phyloP scores from a whole-genome alignment of 2,888 invertebrate species.

The Bugulina stolonifera region DNA sequence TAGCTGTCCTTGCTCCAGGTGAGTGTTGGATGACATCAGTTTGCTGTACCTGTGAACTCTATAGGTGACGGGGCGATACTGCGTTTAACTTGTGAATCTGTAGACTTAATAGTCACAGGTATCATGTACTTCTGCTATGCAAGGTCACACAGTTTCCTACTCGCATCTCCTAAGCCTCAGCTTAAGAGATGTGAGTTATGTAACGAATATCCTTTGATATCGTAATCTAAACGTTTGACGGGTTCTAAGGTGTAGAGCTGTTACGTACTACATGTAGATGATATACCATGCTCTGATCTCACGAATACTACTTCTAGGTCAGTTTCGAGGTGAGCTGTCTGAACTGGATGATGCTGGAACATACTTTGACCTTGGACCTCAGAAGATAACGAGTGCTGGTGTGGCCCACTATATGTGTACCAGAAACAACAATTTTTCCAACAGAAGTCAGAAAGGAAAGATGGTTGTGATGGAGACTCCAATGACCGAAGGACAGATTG shows the following conservation, averaged over 20 bases:
- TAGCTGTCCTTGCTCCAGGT: conserved; percentile 45
- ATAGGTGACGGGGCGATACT: neutral
- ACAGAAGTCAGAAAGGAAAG: conserved; percentile 51
- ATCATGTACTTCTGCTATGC: neutral
- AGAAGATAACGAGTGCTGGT: conserved; percentile 39
- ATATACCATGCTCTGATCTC: neutral
- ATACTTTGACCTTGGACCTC: conserved; percentile 49
- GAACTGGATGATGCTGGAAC: conserved; percentile 50
- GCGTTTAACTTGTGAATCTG: neutral
- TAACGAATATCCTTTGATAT: no score
- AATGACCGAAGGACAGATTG: conserved; percentile 35
- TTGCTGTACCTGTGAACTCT: neutral
- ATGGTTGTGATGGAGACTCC: conserved; percentile 35
- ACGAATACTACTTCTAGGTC: conserved; percentile 32
- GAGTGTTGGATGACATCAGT: conserved; percentile 27
- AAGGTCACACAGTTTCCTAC: no score
- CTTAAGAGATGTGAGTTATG: no score
- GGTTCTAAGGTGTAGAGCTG: no score
- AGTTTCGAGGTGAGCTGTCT: conserved; percentile 42
- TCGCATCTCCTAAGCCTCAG: no score
- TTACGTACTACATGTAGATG: no score
- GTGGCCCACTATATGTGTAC: conserved; percentile 49
- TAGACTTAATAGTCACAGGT: no score
- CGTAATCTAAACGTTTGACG: no score
- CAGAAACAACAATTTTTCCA: conserved; percentile 52